Conservation (phyloP, 2,113 vertebrate genomes). For the Monopterus albus region DNA sequence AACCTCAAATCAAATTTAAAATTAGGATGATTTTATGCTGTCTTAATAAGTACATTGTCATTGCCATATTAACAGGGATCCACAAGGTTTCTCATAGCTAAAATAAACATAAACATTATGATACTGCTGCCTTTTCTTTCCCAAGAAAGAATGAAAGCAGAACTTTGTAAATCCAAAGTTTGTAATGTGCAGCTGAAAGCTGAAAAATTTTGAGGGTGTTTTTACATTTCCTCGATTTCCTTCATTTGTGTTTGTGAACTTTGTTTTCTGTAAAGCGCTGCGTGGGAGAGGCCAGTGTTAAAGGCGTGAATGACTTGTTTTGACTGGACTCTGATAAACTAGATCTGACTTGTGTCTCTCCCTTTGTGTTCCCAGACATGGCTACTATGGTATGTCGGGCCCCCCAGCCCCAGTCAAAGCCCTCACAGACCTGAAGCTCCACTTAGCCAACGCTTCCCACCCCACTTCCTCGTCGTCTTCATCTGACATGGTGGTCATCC, state of each 20-base stretch:
- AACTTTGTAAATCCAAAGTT: no score
- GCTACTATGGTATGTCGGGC: conserved; percentile 88
- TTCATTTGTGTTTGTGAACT: no score
- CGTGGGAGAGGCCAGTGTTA: no score
- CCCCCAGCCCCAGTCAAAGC: conserved; percentile 86
- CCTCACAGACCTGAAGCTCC: conserved; percentile 87
- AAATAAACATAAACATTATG: neutral
- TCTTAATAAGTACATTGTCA: no score
- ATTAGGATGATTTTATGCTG: no score
- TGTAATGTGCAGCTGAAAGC: no score
- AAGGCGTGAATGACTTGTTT: neutral
- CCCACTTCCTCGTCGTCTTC: conserved; percentile 78
- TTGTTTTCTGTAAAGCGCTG: no score
- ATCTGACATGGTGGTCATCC: conserved; percentile 92
- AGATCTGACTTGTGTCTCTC: neutral
- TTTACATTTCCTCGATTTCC: no score
- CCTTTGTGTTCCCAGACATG: conserved; percentile 81
- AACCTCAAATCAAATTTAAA: no score
- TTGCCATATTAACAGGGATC: neutral
- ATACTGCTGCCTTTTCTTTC: no score
- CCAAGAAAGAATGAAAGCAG: no score
- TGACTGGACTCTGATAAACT: neutral
- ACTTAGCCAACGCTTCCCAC: conserved; percentile 78
- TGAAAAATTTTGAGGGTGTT: no score
- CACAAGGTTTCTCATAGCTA: neutral